Conservation (phyloP, 2,113 vertebrate species). For the Octodon degus region DNA sequence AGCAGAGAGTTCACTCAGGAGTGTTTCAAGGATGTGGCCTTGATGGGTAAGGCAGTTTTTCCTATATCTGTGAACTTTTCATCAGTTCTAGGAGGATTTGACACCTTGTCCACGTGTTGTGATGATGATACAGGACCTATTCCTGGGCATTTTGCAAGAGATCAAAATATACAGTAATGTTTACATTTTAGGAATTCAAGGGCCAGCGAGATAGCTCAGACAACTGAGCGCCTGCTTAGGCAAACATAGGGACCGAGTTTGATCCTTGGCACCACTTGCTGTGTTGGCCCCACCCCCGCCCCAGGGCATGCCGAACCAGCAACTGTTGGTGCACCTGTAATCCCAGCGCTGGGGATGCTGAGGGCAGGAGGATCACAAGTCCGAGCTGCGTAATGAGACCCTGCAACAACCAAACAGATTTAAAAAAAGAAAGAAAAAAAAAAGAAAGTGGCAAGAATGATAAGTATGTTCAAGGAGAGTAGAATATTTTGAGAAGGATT, state of each 20-base stretch:
- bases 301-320: too few species aligned
- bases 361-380: too few species aligned
- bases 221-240: too few species aligned
- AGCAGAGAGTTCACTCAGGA: neutral
- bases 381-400: too few species aligned
- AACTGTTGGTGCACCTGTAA: too few species aligned
- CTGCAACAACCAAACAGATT: too few species aligned
- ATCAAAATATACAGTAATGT: neutral
- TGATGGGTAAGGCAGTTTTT: constrained; percentile 56
- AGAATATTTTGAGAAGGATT: neutral
- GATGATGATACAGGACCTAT: neutral
- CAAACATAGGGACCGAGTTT: too few species aligned
- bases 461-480: neutral
- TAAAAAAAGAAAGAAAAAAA: too few species aligned
- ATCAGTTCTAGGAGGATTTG: constrained; percentile 8
- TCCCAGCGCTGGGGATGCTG: too few species aligned
- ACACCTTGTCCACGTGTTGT: neutral
- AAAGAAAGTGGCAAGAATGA: neutral
- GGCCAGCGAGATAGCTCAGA: too few species aligned
- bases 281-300: too few species aligned
- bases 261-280: too few species aligned
- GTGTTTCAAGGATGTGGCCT: neutral
- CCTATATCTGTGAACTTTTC: constrained; percentile 16
- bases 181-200: neutral
- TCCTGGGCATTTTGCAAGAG: neutral